These are phyloP conservation scores for Polyergus mexicanus DNA, from an alignment of 1,140 invertebrate species.

Conservation along the genomic window DNA sequence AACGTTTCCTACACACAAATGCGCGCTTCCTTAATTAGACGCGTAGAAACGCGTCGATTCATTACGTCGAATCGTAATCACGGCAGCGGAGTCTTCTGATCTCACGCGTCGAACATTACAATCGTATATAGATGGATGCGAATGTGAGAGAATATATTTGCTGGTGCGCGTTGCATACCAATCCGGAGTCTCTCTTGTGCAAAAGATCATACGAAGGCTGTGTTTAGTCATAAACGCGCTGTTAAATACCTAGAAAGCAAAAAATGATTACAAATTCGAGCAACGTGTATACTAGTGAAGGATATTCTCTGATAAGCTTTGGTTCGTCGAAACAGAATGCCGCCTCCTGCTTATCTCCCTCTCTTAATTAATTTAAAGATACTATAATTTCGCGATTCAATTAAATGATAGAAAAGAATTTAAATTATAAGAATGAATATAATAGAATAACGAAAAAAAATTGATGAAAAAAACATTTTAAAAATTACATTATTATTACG, in stretches of 20 bases:
- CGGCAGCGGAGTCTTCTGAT: slow-evolving; percentile 55
- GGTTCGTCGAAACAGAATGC: slow-evolving; percentile 31
- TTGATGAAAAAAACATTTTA: not conserved
- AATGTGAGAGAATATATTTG: slow-evolving; percentile 17
- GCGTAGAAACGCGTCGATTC: slow-evolving; percentile 56
- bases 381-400: not conserved
- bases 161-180: slow-evolving; percentile 40
- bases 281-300: slow-evolving; percentile 48
- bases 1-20: not conserved
- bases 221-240: not conserved
- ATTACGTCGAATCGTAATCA: slow-evolving; percentile 37
- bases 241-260: not conserved
- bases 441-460: not conserved
- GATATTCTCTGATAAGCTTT: slow-evolving; percentile 41
- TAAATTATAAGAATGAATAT: not conserved
- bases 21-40: slow-evolving; percentile 52
- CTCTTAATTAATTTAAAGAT: slow-evolving; percentile 35
- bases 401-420: not conserved
- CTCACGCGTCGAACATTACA: slow-evolving; percentile 64
- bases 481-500: not conserved
- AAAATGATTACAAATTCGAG: not conserved
- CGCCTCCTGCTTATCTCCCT: slow-evolving; percentile 52
- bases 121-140: slow-evolving; percentile 56
- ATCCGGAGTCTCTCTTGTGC: slow-evolving; percentile 13
- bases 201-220: not conserved